Base-by-base conservation (phyloP, 2,797 vertebrate genomes). In the Sebastes trivittatus region DNA sequence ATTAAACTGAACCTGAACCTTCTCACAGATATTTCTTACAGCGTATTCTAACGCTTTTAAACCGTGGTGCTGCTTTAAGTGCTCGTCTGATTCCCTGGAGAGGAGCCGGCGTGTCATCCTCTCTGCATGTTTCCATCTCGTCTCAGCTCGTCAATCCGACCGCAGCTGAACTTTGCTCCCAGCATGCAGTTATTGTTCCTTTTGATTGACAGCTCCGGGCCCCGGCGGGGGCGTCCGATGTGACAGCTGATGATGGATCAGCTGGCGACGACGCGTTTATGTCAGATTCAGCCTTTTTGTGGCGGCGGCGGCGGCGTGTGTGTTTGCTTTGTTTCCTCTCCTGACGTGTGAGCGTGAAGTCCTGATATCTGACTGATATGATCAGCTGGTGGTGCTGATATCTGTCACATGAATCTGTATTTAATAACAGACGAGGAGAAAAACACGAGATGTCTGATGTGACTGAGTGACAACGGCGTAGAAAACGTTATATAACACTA, bases 101-200 rank as follows among this genome's bases (percentile, higher is more conserved):
- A 42, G 67, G 34, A 73, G 79, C 27, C 4, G 58, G 38, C 23
- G 18, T 42, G 75, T 82, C 86, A 42, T 25, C 36, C 49, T 30
- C 23, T 58, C 78, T 0, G 46, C 58, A 29, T 52, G 65, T 7
- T 2, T 75, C 69, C 62, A 80, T 42, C 38, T 42, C 38, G 38
- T 42, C 14, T 42, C 14, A 6, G 14, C 38, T 42, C 14, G 38
- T 42, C 38, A 42, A 16, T 16, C 38, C 13, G 14, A 42, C 38
- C 14, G 67, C 55, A 75, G 46, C 52, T 82, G 80, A 84, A 63
- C 86, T 81, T 38, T 84, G 78, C 82, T 66, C 85, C 55, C 73
- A 1, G 27, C 73, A 3, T 23, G 76, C 46, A 46, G 64, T 80
- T 34, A 29, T 54, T n/a, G 67, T 81, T 52, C 23, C 34, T 42